Base-by-base conservation (phyloP, 1,140 invertebrate species). In the Aphelenchoides avenae region DNA sequence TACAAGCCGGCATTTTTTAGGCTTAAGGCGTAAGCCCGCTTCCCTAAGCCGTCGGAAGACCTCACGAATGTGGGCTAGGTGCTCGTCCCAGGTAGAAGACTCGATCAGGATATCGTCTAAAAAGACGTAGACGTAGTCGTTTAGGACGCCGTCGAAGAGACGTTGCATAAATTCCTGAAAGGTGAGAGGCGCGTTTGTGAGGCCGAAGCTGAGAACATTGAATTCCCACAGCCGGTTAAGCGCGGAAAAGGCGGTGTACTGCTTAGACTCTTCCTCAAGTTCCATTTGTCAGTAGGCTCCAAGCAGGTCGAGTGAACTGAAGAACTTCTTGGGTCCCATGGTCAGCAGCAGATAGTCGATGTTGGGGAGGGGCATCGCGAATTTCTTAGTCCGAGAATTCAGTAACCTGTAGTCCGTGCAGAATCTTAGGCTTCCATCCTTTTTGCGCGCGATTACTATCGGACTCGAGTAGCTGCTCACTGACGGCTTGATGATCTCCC, bases 331-430 rank as follows among this genome's bases (percentile, higher is more conserved):
- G 6, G 60, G 57, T 39, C 66, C 57, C 0, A 78, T 56, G 3
- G 53, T 52, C 26, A 79, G 66, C 2, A 84, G 53, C 7, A 62
- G 65, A 22, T 81, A 79, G 15, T 81, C 77, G 24, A 83, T 81
- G 3, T 70, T 42, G 0, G 81, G 82, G 2, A 84, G 51, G 64
- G 83, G 83, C 65, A 79, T 84, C 33, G 58, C 68, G 64, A 84
- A 81, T 44, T 68, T 61, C 0, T 72, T 68, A 0, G 77, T 82
- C 0, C 55, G 66, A 46, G 11, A 5, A 64, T 83, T 83, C n/a
- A 84, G 44, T 18, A 46, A 29, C 27, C 81, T 37, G 60, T 75
- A 84, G 65, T 84, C 80, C 0, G 82, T 57, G 58, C 76, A 80
- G 54, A 82, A 56, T 52, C 78, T 62, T 22, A 70, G 44, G 36